Percentiles rank a stretch among this genome's conserved stretches.
These are phyloP conservation scores for Lepus americanus DNA, from an alignment of 2,113 vertebrate species.

Conservation along the genomic window DNA sequence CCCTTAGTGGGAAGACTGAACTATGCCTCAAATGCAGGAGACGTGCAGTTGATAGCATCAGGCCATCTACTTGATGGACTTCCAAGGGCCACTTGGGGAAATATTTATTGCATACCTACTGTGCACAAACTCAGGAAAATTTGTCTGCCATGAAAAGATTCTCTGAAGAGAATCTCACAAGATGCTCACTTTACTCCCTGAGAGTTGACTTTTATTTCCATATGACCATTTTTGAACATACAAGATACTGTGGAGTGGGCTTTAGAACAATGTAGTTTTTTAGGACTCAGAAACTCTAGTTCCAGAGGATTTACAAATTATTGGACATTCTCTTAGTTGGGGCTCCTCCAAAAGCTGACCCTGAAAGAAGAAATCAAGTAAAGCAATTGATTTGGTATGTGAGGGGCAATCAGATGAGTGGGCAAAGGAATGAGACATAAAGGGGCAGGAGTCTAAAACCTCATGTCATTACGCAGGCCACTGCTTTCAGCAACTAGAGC, in stretches of 20 bases:
- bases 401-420: background rate
- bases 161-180: conserved; percentile 32
- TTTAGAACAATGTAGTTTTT: conserved; percentile 55
- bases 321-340: conserved; percentile 30
- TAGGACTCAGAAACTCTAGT: conserved; percentile 11
- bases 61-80: background rate
- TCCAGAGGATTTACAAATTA: conserved; percentile 20
- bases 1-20: conserved; percentile 16
- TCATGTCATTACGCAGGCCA: background rate
- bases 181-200: background rate
- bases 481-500: background rate
- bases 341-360: background rate
- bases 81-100: conserved; percentile 20
- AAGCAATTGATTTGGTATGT: conserved; percentile 41
- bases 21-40: background rate
- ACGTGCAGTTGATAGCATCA: background rate
- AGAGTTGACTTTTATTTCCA: conserved; percentile 1
- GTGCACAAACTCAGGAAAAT: background rate
- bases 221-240: conserved; percentile 7
- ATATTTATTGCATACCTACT: background rate
- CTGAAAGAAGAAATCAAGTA: conserved; percentile 61
- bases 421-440: conserved; percentile 30
- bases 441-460: background rate
- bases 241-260: background rate
- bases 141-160: background rate